Evolutionary conservation across 2,888 invertebrate species (phyloP).

Genomic region (Hybos culiciformis): DNA sequence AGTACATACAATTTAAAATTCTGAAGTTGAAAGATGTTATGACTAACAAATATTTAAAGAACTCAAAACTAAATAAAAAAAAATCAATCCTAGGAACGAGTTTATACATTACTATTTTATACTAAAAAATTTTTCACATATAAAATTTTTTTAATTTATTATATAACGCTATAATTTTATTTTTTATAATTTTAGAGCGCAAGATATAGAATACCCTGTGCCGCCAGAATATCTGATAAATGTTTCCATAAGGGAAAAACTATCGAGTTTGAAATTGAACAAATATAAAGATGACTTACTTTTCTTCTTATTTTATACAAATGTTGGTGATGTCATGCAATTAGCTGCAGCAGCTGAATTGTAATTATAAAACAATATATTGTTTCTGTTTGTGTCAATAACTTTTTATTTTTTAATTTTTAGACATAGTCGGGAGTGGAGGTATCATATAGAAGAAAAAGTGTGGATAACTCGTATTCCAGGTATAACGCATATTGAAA

Average conservation of each 20-base stretch:
- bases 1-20: no score
- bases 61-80: no score
- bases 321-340: conserved; percentile 95
- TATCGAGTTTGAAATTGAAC: conserved; percentile 89
- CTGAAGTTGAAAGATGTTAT: no score
- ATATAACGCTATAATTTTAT: conserved; percentile 2
- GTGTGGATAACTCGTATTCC: conserved; percentile 98
- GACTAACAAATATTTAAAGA: no score
- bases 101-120: no score
- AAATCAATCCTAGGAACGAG: no score
- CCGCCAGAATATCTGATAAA: conserved; percentile 98
- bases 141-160: not conserved
- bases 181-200: conserved; percentile 51
- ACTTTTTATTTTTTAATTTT: conserved; percentile 14
- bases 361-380: conserved; percentile 40
- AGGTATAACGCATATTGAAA: conserved; percentile 83
- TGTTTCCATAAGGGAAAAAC: conserved; percentile 85
- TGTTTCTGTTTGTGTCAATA: conserved; percentile 3
- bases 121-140: no score
- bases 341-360: conserved; percentile 93
- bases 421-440: conserved; percentile 97
- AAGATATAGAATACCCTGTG: conserved; percentile 97
- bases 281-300: conserved; percentile 97
- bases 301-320: conserved; percentile 99
- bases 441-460: conserved; percentile 98